These are phyloP conservation scores for Gymnothorax reevesii DNA, from an alignment of 2,797 vertebrate species.

Conservation along the genomic window DNA sequence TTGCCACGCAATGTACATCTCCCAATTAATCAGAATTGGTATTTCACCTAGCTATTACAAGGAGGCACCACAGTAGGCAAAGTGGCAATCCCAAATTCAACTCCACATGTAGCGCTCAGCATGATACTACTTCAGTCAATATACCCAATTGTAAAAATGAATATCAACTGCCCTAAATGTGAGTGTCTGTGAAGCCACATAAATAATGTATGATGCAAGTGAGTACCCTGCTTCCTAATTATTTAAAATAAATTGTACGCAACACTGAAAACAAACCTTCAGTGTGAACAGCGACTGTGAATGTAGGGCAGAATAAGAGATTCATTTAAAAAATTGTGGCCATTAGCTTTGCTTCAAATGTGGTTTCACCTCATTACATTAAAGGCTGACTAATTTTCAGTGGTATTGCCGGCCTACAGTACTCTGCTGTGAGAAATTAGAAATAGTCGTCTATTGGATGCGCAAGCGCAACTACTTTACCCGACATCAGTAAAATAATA, in stretches of 20 bases:
- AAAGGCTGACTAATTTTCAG: neutral
- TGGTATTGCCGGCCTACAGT: neutral
- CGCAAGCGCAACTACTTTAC: neutral
- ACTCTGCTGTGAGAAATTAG: neutral
- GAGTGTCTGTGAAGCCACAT: neutral
- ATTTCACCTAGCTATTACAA: too few relatives aligned
- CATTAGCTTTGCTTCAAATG: neutral
- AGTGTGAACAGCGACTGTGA: neutral
- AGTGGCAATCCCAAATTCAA: neutral
- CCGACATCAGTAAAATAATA: conserved; percentile 18
- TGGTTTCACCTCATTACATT: neutral
- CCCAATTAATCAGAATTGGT: too few relatives aligned
- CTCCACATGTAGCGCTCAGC: neutral
- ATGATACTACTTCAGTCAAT: neutral
- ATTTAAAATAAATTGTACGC: neutral
- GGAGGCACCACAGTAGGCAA: neutral
- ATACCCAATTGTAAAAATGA: neutral
- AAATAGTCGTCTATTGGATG: neutral
- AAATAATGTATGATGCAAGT: neutral
- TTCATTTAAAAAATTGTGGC: neutral
- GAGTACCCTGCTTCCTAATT: neutral
- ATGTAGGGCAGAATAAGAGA: neutral
- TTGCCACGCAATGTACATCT: too few relatives aligned
- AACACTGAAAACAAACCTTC: neutral
- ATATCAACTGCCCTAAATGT: neutral